Evolutionary conservation across 2,113 vertebrate genomes (phyloP), one percentile per base, ranked within the genome.

Genomic region (Struthidea cinerea): DNA sequence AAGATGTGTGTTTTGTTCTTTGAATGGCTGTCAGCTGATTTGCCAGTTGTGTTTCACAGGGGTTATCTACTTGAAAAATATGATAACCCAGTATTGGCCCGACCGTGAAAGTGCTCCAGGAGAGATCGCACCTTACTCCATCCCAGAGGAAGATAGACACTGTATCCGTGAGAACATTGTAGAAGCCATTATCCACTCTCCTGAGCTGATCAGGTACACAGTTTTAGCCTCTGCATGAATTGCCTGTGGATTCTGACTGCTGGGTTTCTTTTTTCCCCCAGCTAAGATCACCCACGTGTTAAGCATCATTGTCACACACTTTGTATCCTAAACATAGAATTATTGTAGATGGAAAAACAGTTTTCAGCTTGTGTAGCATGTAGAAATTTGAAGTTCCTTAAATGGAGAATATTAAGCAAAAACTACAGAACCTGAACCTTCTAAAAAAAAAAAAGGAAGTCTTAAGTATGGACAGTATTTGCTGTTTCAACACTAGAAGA

Each of bases 41-140:
- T 81, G 44, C 24, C 21, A 26, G 67, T 92, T 35, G 7, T 85
- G 14, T 95, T 56, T 94, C 84, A 71, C 91, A 99, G 99, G 99
- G 96, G 99, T 99, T 97, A 99, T 99, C 97, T 99, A 99, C 98
- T 98, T 99, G 96, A 99, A 99, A 97, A 99, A 99, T 97, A 99
- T 99, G 99, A 98, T 99, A 97, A 99, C 99, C 59, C 99, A 99
- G 94, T 99, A 99, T 97, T 99, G 99, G 99, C 99, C 98, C 30
- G 99, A 99, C 97, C 99, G 99, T 50, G 99, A 99, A 71, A 97
- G 97, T 91, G 96, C 98, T 56, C 98, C 98, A 68, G 98, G 98
- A 82, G 99, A 99, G 96, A 97, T 98, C 12, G 98, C 98, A 42
- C 97, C 98, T 92, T 99, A 99, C 81, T 99, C 99, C 95, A 99